Conservation (phyloP, 2,888 invertebrate species). For the Nymphalis urticae region DNA sequence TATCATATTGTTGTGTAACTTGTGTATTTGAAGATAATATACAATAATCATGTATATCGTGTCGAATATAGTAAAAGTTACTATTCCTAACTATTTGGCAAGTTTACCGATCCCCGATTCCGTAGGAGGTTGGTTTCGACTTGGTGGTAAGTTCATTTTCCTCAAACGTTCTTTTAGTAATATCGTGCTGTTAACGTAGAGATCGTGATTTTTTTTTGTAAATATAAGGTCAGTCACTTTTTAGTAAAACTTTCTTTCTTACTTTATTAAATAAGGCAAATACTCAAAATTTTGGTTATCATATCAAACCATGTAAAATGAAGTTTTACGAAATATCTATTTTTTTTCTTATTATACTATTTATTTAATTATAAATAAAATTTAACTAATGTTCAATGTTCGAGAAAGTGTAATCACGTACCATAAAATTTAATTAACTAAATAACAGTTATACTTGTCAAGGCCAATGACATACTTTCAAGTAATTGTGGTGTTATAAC, state of each 20-base stretch:
- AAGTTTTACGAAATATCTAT: not conserved
- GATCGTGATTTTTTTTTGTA: not conserved
- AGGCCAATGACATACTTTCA: conserved; percentile 41
- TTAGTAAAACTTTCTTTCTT: not conserved
- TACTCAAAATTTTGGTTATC: too few species aligned
- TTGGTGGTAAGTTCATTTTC: conserved; percentile 84
- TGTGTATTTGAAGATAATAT: not conserved
- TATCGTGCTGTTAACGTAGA: not conserved
- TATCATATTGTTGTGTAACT: conserved; percentile 29
- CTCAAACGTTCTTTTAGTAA: too few species aligned
- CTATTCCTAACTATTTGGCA: conserved; percentile 91
- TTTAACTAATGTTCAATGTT: not conserved
- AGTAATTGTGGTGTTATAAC: conserved; percentile 23
- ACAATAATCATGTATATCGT: conserved; percentile 86
- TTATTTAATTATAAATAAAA: not conserved
- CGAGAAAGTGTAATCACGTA: not conserved
- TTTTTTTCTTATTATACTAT: not conserved
- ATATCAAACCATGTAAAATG: too few species aligned
- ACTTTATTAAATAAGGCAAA: not conserved
- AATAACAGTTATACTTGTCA: conserved; percentile 21
- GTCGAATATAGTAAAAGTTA: conserved; percentile 88
- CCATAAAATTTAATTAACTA: not conserved
- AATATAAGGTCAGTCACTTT: not conserved
- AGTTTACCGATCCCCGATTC: conserved; percentile 92
- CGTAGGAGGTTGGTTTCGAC: conserved; percentile 91